Evolutionary conservation across 2,797 vertebrate genomes (phyloP).

Genomic region (Cacajao melanocephalus): DNA sequence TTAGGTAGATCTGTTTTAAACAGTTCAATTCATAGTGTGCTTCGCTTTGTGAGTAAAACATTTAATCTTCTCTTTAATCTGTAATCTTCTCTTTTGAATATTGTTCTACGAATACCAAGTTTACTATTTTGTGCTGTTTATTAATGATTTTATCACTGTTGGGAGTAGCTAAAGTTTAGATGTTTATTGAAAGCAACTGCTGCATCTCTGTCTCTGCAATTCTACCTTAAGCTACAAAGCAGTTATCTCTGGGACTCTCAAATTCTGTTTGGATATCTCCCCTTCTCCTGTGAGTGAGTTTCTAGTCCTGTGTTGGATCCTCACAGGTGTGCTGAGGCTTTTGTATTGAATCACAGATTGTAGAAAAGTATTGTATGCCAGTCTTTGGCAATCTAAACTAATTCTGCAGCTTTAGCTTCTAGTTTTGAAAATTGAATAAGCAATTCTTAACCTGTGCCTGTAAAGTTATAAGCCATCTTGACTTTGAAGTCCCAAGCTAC

Average conservation of each 20-base stretch:
- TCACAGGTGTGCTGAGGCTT: not conserved
- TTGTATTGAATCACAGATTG: not conserved
- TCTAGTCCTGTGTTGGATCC: not conserved
- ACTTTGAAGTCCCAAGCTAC: not conserved
- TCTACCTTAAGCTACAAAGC: not conserved
- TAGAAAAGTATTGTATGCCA: not conserved
- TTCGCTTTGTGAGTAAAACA: not conserved
- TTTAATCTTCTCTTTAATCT: not conserved
- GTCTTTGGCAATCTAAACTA: not conserved
- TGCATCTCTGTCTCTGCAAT: not conserved
- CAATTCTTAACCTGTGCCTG: not conserved
- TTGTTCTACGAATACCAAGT: not conserved
- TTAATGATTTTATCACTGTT: not conserved
- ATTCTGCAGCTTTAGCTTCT: not conserved
- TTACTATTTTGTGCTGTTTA: not conserved
- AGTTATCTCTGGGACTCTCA: not conserved
- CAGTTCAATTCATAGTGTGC: not conserved
- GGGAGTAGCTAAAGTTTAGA: not conserved
- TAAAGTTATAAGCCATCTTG: not conserved
- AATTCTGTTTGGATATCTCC: not conserved
- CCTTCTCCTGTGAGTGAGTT: not conserved
- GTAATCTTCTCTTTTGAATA: not conserved
- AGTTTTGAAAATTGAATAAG: not conserved
- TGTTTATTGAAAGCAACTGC: not conserved
- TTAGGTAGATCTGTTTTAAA: conserved; percentile 84